phyloP scores from a whole-genome alignment of 2,113 vertebrate genomes.

The Elephantulus edwardii region DNA sequence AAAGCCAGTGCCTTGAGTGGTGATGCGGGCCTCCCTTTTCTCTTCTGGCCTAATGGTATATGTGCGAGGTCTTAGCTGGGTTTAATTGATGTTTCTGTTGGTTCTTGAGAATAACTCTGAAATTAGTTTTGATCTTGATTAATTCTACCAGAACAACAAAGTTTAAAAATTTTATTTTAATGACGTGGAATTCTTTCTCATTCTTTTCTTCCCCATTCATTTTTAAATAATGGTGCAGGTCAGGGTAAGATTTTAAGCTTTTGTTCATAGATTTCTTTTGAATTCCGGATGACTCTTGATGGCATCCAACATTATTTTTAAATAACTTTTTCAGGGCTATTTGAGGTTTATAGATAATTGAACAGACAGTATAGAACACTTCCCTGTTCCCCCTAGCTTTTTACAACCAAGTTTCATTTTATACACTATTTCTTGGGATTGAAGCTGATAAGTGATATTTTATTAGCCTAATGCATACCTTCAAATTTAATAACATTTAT shows the following conservation, averaged over 20 bases:
- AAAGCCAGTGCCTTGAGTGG: not conserved
- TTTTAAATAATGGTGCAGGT: too few relatives aligned
- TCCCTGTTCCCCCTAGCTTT: not conserved
- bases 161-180: conserved; percentile 38
- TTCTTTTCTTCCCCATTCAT: too few relatives aligned
- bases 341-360: not conserved
- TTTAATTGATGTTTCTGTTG: not conserved
- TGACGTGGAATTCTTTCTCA: not conserved
- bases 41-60: too few relatives aligned
- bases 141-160: not conserved
- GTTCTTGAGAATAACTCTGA: conserved; percentile 26
- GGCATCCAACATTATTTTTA: too few relatives aligned
- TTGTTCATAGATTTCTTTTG: too few relatives aligned
- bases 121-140: conserved; percentile 38
- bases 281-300: too few relatives aligned
- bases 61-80: not conserved
- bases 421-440: not conserved
- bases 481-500: conserved; percentile 39
- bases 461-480: conserved; percentile 36
- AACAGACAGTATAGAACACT: not conserved
- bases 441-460: conserved; percentile 46
- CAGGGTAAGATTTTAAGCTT: too few relatives aligned
- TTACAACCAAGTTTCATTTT: not conserved
- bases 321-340: not conserved
- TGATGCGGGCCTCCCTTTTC: not conserved